A percentile compares a stretch with the other conserved stretches of the same genome.
These are phyloP conservation scores for Thera obeliscata DNA, from an alignment of 2,888 invertebrate genomes.

Conservation along the genomic window DNA sequence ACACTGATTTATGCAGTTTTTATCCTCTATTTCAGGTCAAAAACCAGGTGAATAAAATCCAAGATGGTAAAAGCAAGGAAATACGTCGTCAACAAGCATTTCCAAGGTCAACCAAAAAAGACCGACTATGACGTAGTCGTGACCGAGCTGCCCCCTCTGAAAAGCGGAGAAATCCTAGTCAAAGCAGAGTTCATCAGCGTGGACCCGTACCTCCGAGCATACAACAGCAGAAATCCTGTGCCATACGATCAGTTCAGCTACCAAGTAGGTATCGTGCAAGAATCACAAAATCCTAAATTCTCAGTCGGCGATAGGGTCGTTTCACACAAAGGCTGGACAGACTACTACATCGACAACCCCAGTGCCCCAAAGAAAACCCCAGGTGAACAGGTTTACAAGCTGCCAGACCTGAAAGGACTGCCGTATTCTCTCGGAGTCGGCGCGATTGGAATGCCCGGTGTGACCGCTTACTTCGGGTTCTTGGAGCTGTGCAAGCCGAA, in stretches of 20 bases:
- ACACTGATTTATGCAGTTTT: too few relatives aligned
- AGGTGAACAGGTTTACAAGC: slow-evolving; percentile 48
- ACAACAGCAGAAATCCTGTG: slow-evolving; percentile 39
- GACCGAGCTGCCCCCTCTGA: slow-evolving; percentile 82
- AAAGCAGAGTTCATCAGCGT: slow-evolving; percentile 60
- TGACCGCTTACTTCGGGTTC: slow-evolving; percentile 89
- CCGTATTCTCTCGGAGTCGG: slow-evolving; percentile 85
- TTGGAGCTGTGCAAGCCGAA: slow-evolving; percentile 88
- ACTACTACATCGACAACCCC: slow-evolving; percentile 41
- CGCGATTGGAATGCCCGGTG: slow-evolving; percentile 88
- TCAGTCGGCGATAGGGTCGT: slow-evolving; percentile 85
- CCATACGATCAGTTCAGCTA: slow-evolving; percentile 60
- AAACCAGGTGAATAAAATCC: not conserved
- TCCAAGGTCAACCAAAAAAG: slow-evolving; percentile 83
- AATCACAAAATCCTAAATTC: slow-evolving; percentile 85
- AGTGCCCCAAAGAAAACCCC: slow-evolving; percentile 1
- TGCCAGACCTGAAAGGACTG: slow-evolving; percentile 82
- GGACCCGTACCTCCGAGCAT: slow-evolving; percentile 54
- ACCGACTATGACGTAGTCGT: slow-evolving; percentile 84
- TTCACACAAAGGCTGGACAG: slow-evolving; percentile 69
- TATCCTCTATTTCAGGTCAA: not conserved
- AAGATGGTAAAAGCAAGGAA: slow-evolving; percentile 81
- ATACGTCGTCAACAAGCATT: slow-evolving; percentile 82
- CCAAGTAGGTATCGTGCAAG: slow-evolving; percentile 74
- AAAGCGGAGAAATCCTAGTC: slow-evolving; percentile 77